These are phyloP conservation scores for Eudasyphora cyanicolor DNA, from an alignment of 2,888 invertebrate species.

Conservation along the genomic window DNA sequence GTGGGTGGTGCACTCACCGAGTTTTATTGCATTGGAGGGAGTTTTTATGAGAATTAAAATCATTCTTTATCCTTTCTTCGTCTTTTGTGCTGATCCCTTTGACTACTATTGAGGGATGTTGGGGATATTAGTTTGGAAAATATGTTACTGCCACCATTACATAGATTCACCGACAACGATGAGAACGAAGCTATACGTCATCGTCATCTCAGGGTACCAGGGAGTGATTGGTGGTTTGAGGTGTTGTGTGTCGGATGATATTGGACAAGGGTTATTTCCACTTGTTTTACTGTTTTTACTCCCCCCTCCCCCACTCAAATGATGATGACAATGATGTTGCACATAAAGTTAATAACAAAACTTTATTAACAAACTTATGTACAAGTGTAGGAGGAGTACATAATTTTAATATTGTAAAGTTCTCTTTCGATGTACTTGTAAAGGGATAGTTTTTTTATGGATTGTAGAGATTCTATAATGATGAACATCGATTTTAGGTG, in stretches of 20 bases:
- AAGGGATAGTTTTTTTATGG: too few relatives aligned
- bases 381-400: neutral
- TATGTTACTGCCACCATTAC: neutral
- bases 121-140: constrained; percentile 16
- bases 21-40: neutral
- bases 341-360: constrained; percentile 43
- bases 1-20: neutral
- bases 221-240: neutral
- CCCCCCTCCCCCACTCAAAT: neutral
- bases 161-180: neutral
- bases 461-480: neutral
- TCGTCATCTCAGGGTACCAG: neutral
- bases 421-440: neutral
- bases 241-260: neutral
- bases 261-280: neutral
- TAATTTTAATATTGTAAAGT: neutral
- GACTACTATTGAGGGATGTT: neutral
- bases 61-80: neutral
- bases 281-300: neutral
- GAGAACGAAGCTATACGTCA: neutral
- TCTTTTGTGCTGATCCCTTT: neutral
- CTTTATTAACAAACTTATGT: constrained; percentile 37
- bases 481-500: neutral
- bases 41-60: neutral
- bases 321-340: constrained; percentile 25